These are phyloP conservation scores for Hydroisotoma schaefferi DNA, from an alignment of 2,888 invertebrate genomes.

Conservation along the genomic window DNA sequence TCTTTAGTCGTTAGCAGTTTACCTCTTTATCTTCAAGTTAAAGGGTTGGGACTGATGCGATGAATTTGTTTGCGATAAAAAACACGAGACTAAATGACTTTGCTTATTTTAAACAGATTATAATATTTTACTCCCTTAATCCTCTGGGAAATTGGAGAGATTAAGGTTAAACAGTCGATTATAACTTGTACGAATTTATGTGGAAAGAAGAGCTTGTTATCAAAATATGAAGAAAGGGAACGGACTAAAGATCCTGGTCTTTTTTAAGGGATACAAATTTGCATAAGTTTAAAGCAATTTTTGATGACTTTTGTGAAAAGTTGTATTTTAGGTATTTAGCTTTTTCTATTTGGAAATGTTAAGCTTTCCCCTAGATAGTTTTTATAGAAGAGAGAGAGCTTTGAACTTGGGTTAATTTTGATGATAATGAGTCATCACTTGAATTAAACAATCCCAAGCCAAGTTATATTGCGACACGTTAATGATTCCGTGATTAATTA, in stretches of 20 bases:
- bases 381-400: not conserved
- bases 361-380: not conserved
- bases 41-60: not conserved
- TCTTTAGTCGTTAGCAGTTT: not conserved
- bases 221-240: not conserved
- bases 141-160: constrained; percentile 1
- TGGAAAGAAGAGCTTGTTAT: no score
- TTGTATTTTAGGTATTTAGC: no score
- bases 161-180: not conserved
- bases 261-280: not conserved
- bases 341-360: not conserved
- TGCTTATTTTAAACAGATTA: constrained; percentile 35
- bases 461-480: no score
- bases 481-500: no score
- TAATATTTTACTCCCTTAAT: constrained; percentile 7
- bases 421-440: no score
- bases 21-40: not conserved
- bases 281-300: not conserved
- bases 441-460: no score
- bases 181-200: no score
- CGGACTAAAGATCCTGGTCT: constrained; percentile 8
- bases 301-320: constrained; percentile 4
- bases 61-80: no score
- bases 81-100: constrained; percentile 21
- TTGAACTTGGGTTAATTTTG: no score